Percentiles rank a stretch among this genome's conserved stretches.
phyloP scores from a whole-genome alignment of 2,113 vertebrate genomes.

The Herpailurus yagouaroundi region DNA sequence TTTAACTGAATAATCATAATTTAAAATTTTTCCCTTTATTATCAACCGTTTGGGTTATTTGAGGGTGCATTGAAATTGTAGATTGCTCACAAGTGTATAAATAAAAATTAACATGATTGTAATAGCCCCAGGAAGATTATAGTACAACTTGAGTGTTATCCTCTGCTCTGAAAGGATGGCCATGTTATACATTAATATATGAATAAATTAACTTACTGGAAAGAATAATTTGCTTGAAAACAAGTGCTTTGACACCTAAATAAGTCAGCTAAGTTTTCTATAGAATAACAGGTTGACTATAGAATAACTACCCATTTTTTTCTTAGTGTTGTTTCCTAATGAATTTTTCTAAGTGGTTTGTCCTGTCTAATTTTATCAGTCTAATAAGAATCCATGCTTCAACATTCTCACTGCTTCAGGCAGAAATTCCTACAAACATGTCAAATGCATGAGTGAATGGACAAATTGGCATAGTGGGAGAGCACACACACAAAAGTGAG shows the following conservation, averaged over 20 bases:
- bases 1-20: neutral
- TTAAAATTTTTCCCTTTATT: neutral
- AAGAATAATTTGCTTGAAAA: constrained; percentile 14
- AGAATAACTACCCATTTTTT: constrained; percentile 13
- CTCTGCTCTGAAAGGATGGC: neutral
- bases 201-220: neutral
- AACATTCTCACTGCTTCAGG: constrained; percentile 19
- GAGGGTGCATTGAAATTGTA: neutral
- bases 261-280: neutral
- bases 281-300: neutral
- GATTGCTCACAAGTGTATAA: neutral
- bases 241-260: neutral
- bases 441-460: constrained; percentile 61
- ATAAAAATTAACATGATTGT: neutral
- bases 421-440: constrained; percentile 48
- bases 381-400: constrained; percentile 46
- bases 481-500: constrained; percentile 26
- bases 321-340: constrained; percentile 17
- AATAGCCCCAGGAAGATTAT: neutral
- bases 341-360: constrained; percentile 50
- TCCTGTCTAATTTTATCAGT: constrained; percentile 62
- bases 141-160: neutral
- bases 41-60: neutral
- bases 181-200: neutral
- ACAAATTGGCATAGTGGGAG: constrained; percentile 45